Base-by-base conservation (phyloP, 2,888 invertebrate species). In the Cerceris rybyensis region DNA sequence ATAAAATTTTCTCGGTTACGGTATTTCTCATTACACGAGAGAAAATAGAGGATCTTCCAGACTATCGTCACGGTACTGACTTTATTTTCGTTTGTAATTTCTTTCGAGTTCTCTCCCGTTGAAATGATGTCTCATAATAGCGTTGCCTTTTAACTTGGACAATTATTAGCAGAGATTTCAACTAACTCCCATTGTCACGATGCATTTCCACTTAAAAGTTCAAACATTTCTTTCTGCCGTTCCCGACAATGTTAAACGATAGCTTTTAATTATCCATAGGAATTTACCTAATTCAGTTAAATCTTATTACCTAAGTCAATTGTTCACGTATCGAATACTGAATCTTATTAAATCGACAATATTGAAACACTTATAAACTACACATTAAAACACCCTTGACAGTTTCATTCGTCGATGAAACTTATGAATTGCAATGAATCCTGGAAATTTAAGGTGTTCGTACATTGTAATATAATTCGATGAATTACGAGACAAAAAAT, bases 401-500 rank as follows among this genome's bases (percentile, higher is more conserved):
- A 4, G 2, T 28, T 28, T 28, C 28, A 28, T 28, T 28, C 28
- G 4, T 28, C 28, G n/a, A 54, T 54, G 7, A 54, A n/a, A 16
- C 8, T 11, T 4, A 46, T 46, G 11, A 8, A 8, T 8, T 46
- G 46, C 8, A 46, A 11, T 11, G 46, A 46, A 46, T 11, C 11
- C 46, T 6, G 46, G 6, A 46, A 8, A 46, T 46, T 11, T 46
- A 46, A 46, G 8, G 28, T 28, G 28, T 46, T 46, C 8, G 6
- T 46, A 11, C 6, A 5, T 5, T 46, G 11, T 4, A 46, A 61
- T 28, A 28, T 43, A 75, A 42, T 63, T 76, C 46, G 42, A 17
- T 64, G 50, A 75, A 70, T 75, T 70, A 49, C 76, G 42, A 14
- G 16, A 6, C 28, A 28, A 4, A 28, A 50, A 39, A 39, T 17